These are phyloP conservation scores for Thunnus albacares DNA, from an alignment of 2,797 vertebrate genomes.

Conservation along the genomic window DNA sequence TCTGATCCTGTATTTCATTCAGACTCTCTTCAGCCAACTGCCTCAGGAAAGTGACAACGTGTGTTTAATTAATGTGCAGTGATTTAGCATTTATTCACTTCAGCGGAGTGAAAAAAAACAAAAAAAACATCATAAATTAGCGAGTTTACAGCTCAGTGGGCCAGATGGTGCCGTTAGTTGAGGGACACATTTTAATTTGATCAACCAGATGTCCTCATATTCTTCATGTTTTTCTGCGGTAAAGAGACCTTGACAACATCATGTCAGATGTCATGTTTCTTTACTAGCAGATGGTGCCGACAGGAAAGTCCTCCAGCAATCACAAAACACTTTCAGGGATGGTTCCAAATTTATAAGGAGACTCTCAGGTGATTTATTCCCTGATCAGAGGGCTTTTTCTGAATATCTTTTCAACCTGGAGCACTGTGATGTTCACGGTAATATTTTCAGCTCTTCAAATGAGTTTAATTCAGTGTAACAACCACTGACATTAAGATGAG, in stretches of 20 bases:
- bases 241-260: conserved; percentile 58
- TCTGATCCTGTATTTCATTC: conserved; percentile 26
- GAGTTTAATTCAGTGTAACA: no score
- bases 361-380: conserved; percentile 5
- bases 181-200: conserved; percentile 71
- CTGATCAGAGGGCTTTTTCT: not conserved
- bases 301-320: conserved; percentile 12
- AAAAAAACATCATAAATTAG: conserved; percentile 53
- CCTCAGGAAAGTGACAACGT: conserved; percentile 10
- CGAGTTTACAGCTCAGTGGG: conserved; percentile 45
- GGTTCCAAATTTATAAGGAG: not conserved
- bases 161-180: conserved; percentile 64
- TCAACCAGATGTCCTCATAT: conserved; percentile 70
- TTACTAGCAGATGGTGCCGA: conserved; percentile 22
- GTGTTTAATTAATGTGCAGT: conserved; percentile 53
- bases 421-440: not conserved
- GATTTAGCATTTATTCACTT: conserved; percentile 49
- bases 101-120: not conserved
- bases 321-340: conserved; percentile 11
- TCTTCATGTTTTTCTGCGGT: conserved; percentile 54
- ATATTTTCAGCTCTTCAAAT: not conserved
- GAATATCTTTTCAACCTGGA: not conserved
- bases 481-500: no score
- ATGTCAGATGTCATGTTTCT: conserved; percentile 36
- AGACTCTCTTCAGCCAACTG: conserved; percentile 9